Percentiles rank a stretch among this genome's conserved stretches.
Conservation (phyloP, 2,888 invertebrate genomes). For the Ophion slaviceki region DNA sequence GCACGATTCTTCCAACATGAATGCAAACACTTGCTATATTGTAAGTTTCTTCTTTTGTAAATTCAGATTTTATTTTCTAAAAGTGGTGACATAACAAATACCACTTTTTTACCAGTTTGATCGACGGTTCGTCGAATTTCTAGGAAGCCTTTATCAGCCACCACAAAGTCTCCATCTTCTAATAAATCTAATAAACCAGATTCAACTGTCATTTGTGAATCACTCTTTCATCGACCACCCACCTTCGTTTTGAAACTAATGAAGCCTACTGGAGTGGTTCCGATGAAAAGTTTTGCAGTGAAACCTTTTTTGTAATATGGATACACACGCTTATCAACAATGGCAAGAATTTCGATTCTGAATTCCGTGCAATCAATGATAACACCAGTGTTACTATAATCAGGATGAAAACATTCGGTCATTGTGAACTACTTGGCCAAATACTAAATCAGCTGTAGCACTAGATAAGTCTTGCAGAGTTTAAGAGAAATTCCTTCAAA, state of each 20-base stretch:
- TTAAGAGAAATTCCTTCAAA: conserved; percentile 61
- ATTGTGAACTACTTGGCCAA: conserved; percentile 52
- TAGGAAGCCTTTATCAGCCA: conserved; percentile 20
- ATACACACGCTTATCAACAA: conserved; percentile 50
- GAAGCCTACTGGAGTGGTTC: conserved; percentile 56
- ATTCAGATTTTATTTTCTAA: conserved; percentile 30
- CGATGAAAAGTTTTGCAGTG: conserved; percentile 54
- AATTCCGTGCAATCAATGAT: conserved; percentile 59
- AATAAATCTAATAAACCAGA: conserved; percentile 52
- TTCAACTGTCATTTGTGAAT: conserved; percentile 54
- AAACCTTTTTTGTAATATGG: conserved; percentile 59
- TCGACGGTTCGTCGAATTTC: conserved; percentile 42
- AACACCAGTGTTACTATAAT: conserved; percentile 46
- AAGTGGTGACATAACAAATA: conserved; percentile 49
- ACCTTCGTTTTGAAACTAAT: conserved; percentile 50
- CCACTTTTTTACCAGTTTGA: conserved; percentile 48
- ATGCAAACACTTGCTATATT: conserved; percentile 38
- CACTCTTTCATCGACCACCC: conserved; percentile 49
- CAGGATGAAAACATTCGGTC: conserved; percentile 42
- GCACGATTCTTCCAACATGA: conserved; percentile 49
- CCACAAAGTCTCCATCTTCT: conserved; percentile 44
- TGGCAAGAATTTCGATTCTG: conserved; percentile 44
- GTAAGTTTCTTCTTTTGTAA: conserved; percentile 51
- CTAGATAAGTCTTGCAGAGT: conserved; percentile 23
- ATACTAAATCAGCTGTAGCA: conserved; percentile 41